phyloP scores from a whole-genome alignment of 2,888 invertebrate species.

The Lamellibrachia satsuma region DNA sequence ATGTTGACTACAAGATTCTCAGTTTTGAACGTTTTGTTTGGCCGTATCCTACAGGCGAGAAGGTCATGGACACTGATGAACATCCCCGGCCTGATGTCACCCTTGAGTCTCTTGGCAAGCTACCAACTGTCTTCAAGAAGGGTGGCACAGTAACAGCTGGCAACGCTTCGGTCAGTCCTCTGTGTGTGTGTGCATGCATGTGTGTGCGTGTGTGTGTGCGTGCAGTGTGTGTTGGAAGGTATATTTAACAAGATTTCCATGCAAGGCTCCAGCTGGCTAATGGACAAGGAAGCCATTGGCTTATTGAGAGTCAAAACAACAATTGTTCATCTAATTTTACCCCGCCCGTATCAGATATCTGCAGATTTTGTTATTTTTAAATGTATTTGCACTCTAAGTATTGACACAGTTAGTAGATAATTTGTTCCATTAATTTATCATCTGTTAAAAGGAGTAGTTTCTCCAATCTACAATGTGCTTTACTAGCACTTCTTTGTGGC shows the following conservation, averaged over 20 bases:
- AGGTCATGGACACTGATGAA: conserved; percentile 87
- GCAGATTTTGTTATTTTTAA: background rate
- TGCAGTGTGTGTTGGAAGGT: background rate
- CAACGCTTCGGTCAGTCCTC: conserved; percentile 83
- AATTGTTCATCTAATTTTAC: background rate
- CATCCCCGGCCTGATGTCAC: conserved; percentile 85
- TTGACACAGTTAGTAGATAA: background rate
- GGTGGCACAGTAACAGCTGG: conserved; percentile 94
- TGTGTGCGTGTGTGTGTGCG: background rate
- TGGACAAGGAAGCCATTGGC: background rate
- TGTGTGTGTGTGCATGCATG: background rate
- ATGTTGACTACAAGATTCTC: background rate
- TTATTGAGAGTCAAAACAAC: background rate
- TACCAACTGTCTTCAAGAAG: conserved; percentile 91
- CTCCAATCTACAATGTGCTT: background rate
- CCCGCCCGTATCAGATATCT: background rate
- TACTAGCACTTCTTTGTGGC: too few species aligned
- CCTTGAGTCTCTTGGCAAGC: conserved; percentile 82
- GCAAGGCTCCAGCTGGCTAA: too few species aligned
- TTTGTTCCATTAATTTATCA: background rate
- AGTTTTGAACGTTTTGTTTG: background rate
- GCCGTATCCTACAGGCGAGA: conserved; percentile 57
- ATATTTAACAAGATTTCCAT: too few species aligned
- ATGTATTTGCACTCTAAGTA: too few species aligned
- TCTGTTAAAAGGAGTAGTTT: background rate